Evolutionary conservation across 2,797 vertebrate genomes (phyloP).

Genomic region (Hippopotamyrus pictus): DNA sequence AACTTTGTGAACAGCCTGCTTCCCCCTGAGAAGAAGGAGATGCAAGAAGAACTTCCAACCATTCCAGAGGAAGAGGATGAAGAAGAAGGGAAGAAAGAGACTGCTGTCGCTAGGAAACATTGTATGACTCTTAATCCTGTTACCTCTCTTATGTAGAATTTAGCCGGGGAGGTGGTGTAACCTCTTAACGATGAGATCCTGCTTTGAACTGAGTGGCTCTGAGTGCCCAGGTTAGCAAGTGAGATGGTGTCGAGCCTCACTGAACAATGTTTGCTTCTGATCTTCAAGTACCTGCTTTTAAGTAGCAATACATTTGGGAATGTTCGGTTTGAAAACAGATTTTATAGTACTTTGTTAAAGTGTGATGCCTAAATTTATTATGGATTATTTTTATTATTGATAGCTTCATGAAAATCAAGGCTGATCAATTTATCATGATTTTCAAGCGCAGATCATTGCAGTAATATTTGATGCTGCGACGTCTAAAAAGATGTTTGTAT

Average conservation of each 20-base stretch:
- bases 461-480: not conserved
- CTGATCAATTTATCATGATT: not conserved
- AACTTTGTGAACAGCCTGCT: slow-evolving; percentile 80
- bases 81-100: slow-evolving; percentile 70
- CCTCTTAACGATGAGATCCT: not conserved
- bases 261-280: not conserved
- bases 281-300: not conserved
- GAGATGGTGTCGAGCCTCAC: not conserved
- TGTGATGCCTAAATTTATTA: not conserved
- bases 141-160: not conserved
- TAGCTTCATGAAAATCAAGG: not conserved
- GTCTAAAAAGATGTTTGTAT: not conserved
- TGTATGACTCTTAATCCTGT: slow-evolving; percentile 38
- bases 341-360: not conserved
- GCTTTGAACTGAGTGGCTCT: not conserved
- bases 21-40: slow-evolving; percentile 67
- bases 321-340: not conserved
- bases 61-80: slow-evolving; percentile 66
- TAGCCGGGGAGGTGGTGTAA: not conserved
- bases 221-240: not conserved
- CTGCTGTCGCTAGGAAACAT: slow-evolving; percentile 49
- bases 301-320: not conserved
- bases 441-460: not conserved
- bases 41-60: slow-evolving; percentile 53
- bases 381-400: not conserved